These are phyloP conservation scores for Bombus sylvicola DNA, from an alignment of 1,140 invertebrate species.

Conservation along the genomic window DNA sequence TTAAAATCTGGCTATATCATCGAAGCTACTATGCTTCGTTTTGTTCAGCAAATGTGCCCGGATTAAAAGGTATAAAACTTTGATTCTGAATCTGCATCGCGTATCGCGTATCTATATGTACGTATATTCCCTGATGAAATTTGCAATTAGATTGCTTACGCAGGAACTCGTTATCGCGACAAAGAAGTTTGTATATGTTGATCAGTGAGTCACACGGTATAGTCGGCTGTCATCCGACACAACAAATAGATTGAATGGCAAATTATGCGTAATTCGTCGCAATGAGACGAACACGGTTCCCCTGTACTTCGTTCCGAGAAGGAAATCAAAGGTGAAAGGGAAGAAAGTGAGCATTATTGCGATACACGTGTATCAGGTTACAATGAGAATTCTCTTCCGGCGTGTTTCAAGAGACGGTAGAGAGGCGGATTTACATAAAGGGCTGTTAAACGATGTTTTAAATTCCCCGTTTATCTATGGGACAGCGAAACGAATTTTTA, in stretches of 20 bases:
- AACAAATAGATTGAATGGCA: slow-evolving; percentile 29
- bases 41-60: not conserved
- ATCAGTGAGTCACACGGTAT: slow-evolving; percentile 3
- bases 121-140: not conserved
- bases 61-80: not conserved
- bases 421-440: not conserved
- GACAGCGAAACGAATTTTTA: not conserved
- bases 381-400: slow-evolving; percentile 6
- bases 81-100: not conserved
- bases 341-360: slow-evolving; percentile 25
- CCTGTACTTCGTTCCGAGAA: not conserved
- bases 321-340: slow-evolving; percentile 34
- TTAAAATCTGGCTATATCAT: not conserved
- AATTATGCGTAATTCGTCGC: slow-evolving; percentile 39
- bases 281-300: slow-evolving; percentile 16
- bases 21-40: not conserved
- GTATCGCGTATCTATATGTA: not conserved
- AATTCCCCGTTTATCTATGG: not conserved
- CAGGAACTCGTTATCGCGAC: slow-evolving; percentile 1
- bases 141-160: slow-evolving; percentile 25
- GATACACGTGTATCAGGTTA: slow-evolving; percentile 27
- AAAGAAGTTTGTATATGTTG: slow-evolving; percentile 14
- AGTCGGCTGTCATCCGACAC: not conserved
- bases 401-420: not conserved
- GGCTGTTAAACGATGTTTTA: slow-evolving; percentile 12